Evolutionary conservation across 92 coral and sea anemone genomes (phyloP).

Genomic region (Scolanthus callimorphus): DNA sequence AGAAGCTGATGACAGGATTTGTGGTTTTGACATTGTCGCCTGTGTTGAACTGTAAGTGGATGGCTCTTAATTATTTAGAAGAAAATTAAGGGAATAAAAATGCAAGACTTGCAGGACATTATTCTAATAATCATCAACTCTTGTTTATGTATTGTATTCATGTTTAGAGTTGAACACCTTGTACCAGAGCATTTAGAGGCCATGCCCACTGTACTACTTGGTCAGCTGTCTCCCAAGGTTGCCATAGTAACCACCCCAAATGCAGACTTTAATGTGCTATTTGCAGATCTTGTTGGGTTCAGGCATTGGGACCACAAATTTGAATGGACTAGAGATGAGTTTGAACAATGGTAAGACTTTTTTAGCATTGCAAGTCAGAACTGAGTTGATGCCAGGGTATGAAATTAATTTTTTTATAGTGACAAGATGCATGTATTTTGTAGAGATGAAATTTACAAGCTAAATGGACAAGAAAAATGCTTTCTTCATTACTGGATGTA

Average conservation of each 20-base stretch:
- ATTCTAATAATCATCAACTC: too few species aligned
- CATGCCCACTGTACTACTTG: slow-evolving; percentile 86
- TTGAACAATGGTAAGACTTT: slow-evolving; percentile 91
- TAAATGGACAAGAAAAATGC: too few species aligned
- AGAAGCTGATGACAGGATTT: slow-evolving; percentile 83
- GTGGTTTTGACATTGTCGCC: slow-evolving; percentile 87
- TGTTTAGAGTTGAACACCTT: slow-evolving; percentile 82
- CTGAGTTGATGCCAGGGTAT: too few species aligned
- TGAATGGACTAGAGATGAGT: slow-evolving; percentile 97
- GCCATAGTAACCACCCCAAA: slow-evolving; percentile 96
- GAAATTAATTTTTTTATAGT: too few species aligned
- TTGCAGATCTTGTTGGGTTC: slow-evolving; percentile 79
- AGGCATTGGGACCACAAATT: slow-evolving; percentile 99
- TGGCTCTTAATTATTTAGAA: too few species aligned
- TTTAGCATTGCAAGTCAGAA: too few species aligned
- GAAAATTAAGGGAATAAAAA: too few species aligned
- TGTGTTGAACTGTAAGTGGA: slow-evolving; percentile 95
- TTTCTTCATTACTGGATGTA: too few species aligned
- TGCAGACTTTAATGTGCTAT: slow-evolving; percentile 93
- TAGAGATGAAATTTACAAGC: too few species aligned
- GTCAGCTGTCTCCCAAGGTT: slow-evolving; percentile 94
- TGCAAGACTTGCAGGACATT: too few species aligned
- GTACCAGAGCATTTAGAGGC: slow-evolving; percentile 57
- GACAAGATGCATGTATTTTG: too few species aligned
- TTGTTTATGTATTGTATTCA: neutral